Conservation (phyloP, 2,888 invertebrate genomes). For the Alcis repandata region DNA sequence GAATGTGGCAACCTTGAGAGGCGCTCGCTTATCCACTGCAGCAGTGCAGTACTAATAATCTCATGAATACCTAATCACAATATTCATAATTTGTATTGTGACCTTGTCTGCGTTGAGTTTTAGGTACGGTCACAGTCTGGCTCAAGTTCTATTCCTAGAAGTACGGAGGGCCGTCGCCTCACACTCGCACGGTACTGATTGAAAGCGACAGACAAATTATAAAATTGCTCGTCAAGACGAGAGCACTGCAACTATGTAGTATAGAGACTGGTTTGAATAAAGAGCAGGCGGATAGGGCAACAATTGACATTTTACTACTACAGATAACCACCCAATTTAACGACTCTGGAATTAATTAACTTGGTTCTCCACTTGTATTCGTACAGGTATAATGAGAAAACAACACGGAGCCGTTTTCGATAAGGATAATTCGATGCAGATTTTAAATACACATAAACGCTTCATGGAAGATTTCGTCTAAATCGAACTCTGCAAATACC, state of each 20-base stretch:
- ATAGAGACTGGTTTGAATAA: conserved; percentile 29
- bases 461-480: not conserved
- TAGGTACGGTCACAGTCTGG: not conserved
- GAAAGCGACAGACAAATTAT: conserved; percentile 41
- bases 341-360: not conserved
- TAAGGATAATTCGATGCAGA: conserved; percentile 1
- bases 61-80: conserved; percentile 26
- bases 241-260: conserved; percentile 23
- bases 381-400: not conserved
- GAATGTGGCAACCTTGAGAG: conserved; percentile 26
- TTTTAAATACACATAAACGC: not conserved
- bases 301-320: conserved; percentile 25
- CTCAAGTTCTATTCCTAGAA: conserved; percentile 26
- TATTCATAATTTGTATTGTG: conserved; percentile 25
- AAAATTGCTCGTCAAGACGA: conserved; percentile 28
- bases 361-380: not conserved
- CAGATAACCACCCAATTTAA: conserved; percentile 6
- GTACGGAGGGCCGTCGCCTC: conserved; percentile 25
- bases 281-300: conserved; percentile 13
- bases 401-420: not conserved
- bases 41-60: conserved; percentile 31
- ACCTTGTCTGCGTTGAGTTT: conserved; percentile 24
- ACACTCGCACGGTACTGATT: conserved; percentile 28
- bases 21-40: conserved; percentile 23
- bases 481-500: conserved; percentile 5